These are phyloP conservation scores for Bombylius major DNA, from an alignment of 2,888 invertebrate species.

Conservation along the genomic window DNA sequence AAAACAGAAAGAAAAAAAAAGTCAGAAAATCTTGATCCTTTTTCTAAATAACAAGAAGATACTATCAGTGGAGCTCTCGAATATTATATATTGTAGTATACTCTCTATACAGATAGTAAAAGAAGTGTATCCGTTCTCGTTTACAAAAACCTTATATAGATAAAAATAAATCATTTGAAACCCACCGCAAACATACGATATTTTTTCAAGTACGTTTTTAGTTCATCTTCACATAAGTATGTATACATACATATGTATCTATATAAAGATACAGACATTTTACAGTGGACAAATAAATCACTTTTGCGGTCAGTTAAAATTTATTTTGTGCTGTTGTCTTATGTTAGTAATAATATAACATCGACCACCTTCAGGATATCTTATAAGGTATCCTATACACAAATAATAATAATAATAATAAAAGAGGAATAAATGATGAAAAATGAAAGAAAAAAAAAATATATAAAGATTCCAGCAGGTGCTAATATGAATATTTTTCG, in stretches of 20 bases:
- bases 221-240: too few relatives aligned
- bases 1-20: too few relatives aligned
- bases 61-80: background rate
- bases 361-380: slow-evolving; percentile 11
- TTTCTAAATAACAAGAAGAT: background rate
- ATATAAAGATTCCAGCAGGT: slow-evolving; percentile 9
- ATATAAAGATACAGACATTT: background rate
- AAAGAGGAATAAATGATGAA: too few relatives aligned
- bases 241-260: too few relatives aligned
- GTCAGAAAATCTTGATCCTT: background rate
- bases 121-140: background rate
- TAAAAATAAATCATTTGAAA: background rate
- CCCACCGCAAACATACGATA: background rate
- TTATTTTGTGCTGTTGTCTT: slow-evolving; percentile 8
- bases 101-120: too few relatives aligned
- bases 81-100: background rate
- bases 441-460: too few relatives aligned
- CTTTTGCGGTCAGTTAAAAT: slow-evolving; percentile 11
- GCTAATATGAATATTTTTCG: slow-evolving; percentile 7
- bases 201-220: too few relatives aligned
- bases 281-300: slow-evolving; percentile 12
- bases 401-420: too few relatives aligned
- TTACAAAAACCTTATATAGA: background rate
- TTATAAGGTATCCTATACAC: too few relatives aligned
- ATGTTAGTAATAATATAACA: slow-evolving; percentile 6